Conservation (phyloP, 2,797 vertebrate genomes). For the Salarias fasciatus region DNA sequence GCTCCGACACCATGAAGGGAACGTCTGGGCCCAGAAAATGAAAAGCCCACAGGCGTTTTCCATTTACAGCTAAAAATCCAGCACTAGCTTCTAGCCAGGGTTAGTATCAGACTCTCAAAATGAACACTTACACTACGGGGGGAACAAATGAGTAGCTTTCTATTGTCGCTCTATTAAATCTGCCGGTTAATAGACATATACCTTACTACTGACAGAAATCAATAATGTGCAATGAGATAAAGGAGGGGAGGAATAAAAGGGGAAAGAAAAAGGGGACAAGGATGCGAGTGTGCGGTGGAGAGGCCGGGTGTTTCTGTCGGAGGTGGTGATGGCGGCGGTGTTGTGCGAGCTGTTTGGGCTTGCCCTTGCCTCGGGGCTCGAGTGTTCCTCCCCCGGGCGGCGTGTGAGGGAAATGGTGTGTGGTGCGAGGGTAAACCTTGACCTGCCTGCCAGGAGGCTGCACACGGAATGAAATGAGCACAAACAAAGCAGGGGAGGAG, state of each 20-base stretch:
- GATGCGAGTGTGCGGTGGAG: slow-evolving; percentile 50
- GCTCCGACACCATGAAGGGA: slow-evolving; percentile 99
- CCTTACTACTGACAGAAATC: slow-evolving; percentile 76
- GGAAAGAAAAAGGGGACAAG: slow-evolving; percentile 33
- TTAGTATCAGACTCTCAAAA: slow-evolving; percentile 99
- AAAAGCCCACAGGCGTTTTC: slow-evolving; percentile 99
- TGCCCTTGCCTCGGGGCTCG: slow-evolving; percentile 93
- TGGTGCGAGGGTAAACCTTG: slow-evolving; percentile 95
- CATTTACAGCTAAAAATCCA: slow-evolving; percentile 99
- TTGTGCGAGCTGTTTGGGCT: slow-evolving; percentile 81
- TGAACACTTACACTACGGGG: slow-evolving; percentile 89
- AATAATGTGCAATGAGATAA: slow-evolving; percentile 73
- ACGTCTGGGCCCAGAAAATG: slow-evolving; percentile 99
- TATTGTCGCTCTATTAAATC: slow-evolving; percentile 82
- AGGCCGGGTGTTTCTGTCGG: slow-evolving; percentile 59
- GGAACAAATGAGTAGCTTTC: slow-evolving; percentile 81
- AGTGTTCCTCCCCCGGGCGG: slow-evolving; percentile 93
- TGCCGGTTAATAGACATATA: slow-evolving; percentile 80
- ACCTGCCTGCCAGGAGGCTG: slow-evolving; percentile 92
- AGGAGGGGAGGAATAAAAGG: slow-evolving; percentile 30
- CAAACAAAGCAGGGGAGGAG: slow-evolving; percentile 71
- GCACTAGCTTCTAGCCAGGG: slow-evolving; percentile 98
- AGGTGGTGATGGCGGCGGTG: slow-evolving; percentile 71
- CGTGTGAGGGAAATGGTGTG: slow-evolving; percentile 89
- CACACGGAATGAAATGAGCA: slow-evolving; percentile 81